These are phyloP conservation scores for Hystrix cristata DNA, from an alignment of 2,113 vertebrate species.

Conservation along the genomic window DNA sequence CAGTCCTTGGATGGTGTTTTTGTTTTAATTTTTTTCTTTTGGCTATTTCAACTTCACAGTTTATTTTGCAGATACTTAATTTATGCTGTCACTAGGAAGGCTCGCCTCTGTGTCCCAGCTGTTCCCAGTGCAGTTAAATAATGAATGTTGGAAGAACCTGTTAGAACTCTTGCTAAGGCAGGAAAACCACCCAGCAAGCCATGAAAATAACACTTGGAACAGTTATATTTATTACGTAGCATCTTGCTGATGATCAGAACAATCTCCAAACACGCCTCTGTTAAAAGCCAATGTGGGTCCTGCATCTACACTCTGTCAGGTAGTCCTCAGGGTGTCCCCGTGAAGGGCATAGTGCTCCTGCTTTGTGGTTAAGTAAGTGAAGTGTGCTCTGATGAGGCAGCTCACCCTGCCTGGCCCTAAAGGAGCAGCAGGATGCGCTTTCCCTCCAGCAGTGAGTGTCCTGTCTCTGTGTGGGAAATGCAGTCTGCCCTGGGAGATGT, in stretches of 20 bases:
- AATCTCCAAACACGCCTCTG: neutral
- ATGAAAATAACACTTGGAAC: neutral
- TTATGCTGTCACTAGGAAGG: slow-evolving; percentile 53
- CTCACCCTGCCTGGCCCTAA: neutral
- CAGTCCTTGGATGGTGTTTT: neutral
- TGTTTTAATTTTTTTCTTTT: neutral
- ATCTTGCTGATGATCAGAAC: neutral
- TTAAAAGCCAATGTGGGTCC: neutral
- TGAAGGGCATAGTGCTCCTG: neutral
- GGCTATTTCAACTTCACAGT: slow-evolving; percentile 26
- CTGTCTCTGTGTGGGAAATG: rapidly evolving
- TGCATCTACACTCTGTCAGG: rapidly evolving
- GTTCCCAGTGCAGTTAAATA: neutral
- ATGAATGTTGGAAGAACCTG: slow-evolving; percentile 16
- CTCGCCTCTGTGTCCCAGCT: neutral
- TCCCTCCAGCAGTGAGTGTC: neutral
- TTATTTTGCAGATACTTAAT: slow-evolving; percentile 68
- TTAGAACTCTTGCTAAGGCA: neutral
- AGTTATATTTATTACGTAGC: neutral
- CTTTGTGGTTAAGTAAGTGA: neutral
- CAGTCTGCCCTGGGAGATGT: rapidly evolving
- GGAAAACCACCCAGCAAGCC: neutral
- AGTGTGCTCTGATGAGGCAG: rapidly evolving
- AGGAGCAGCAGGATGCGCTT: neutral
- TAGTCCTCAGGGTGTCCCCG: neutral